phyloP scores from a whole-genome alignment of 2,888 invertebrate species.

The Achlya flavicornis region DNA sequence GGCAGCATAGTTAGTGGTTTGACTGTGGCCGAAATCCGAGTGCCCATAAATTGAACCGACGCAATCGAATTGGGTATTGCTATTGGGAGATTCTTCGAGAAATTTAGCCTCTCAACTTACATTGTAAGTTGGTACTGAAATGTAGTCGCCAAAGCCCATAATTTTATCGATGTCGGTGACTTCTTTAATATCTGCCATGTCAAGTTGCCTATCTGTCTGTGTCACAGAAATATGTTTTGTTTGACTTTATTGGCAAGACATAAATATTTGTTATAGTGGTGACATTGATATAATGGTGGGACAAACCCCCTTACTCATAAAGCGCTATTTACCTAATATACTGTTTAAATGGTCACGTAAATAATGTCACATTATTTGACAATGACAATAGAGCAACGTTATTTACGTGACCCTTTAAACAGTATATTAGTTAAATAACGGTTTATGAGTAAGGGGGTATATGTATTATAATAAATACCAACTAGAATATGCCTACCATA shows the following conservation, averaged over 20 bases:
- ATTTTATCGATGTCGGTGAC: slow-evolving; percentile 26
- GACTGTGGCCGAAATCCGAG: slow-evolving; percentile 15
- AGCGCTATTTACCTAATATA: no score
- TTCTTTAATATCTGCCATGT: slow-evolving; percentile 19
- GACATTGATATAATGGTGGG: background rate
- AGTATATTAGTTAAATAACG: no score
- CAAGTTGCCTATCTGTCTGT: background rate
- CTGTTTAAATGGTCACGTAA: no score
- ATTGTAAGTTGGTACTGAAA: slow-evolving; percentile 32
- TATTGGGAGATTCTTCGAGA: slow-evolving; percentile 21
- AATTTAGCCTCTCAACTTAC: slow-evolving; percentile 28
- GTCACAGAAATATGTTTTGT: background rate
- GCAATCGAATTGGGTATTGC: slow-evolving; percentile 22
- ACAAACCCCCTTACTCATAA: no score
- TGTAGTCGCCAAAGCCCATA: slow-evolving; percentile 26
- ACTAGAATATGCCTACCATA: no score
- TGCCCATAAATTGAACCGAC: slow-evolving; percentile 28
- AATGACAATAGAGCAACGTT: no score
- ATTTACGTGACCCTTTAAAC: no score
- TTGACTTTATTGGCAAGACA: background rate
- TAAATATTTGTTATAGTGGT: background rate
- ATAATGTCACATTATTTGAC: no score
- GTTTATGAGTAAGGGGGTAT: no score
- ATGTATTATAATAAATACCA: background rate
- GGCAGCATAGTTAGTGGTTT: slow-evolving; percentile 13